These are phyloP conservation scores for Yponomeuta evonymella DNA, from an alignment of 2,888 invertebrate genomes.

Conservation along the genomic window DNA sequence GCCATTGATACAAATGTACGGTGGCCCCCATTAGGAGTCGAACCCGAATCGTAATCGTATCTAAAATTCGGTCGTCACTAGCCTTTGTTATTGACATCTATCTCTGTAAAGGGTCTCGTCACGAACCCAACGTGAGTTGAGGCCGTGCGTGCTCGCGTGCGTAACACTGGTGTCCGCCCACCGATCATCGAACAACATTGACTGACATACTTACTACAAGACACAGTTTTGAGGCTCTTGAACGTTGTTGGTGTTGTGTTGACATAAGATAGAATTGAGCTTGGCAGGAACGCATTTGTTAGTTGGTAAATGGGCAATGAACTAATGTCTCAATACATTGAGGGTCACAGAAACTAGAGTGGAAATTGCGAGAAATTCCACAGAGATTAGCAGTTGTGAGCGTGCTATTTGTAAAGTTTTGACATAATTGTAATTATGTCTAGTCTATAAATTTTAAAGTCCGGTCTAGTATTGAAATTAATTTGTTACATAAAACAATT, in stretches of 20 bases:
- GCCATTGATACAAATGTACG: too few species aligned
- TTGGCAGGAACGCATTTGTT: not conserved
- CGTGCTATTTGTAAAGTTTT: slow-evolving; percentile 2
- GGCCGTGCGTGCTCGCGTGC: slow-evolving; percentile 5
- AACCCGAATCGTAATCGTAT: too few species aligned
- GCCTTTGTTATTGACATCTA: not conserved
- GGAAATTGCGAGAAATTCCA: slow-evolving; percentile 13
- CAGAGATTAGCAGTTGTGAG: slow-evolving; percentile 4
- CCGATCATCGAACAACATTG: slow-evolving; percentile 1
- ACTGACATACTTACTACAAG: not conserved
- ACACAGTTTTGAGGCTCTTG: not conserved
- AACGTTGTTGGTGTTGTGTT: not conserved
- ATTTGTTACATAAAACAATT: slow-evolving; percentile 2
- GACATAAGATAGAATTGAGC: not conserved
- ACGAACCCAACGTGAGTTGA: not conserved
- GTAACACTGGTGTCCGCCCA: not conserved
- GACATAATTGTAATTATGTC: slow-evolving; percentile 8
- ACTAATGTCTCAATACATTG: slow-evolving; percentile 13
- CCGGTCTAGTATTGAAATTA: not conserved
- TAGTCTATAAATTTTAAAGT: not conserved
- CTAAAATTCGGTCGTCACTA: not conserved
- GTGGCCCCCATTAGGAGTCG: too few species aligned
- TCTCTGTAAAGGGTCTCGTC: not conserved
- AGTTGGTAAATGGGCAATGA: not conserved
- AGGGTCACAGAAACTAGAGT: slow-evolving; percentile 3